A percentile compares a stretch with the other conserved stretches of the same genome.
phyloP scores from a whole-genome alignment of 2,888 invertebrate species.

The Drosophila hamatofila region DNA sequence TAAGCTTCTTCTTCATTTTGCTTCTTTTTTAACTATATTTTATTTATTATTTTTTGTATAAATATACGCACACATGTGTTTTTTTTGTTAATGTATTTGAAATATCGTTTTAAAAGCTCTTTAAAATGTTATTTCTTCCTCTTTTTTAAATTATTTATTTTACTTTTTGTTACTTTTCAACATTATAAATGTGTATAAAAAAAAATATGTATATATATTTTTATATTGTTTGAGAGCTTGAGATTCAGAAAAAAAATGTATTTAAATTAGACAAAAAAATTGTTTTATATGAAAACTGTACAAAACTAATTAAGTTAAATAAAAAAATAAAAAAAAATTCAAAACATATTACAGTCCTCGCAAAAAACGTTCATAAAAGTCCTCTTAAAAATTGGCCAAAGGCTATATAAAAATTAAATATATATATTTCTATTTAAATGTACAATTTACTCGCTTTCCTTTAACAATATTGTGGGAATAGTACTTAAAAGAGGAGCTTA shows the following conservation, averaged over 20 bases:
- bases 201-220: neutral
- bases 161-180: neutral
- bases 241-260: neutral
- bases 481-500: slow-evolving; percentile 27
- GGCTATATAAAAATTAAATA: slow-evolving; percentile 39
- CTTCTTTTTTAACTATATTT: neutral
- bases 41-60: no score
- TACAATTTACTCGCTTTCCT: slow-evolving; percentile 16
- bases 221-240: neutral
- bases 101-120: slow-evolving; percentile 52
- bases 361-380: slow-evolving; percentile 38
- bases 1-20: slow-evolving; percentile 16
- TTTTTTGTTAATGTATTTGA: slow-evolving; percentile 32
- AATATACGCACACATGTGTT: slow-evolving; percentile 16
- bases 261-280: neutral
- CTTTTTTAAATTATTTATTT: neutral
- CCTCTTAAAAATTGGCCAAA: slow-evolving; percentile 31
- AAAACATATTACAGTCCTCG: slow-evolving; percentile 23
- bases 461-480: slow-evolving; percentile 16
- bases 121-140: slow-evolving; percentile 11
- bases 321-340: slow-evolving; percentile 10
- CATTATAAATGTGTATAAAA: slow-evolving; percentile 6
- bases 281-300: slow-evolving; percentile 24
- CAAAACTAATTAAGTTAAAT: slow-evolving; percentile 29
- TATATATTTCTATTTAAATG: slow-evolving; percentile 24